Conservation (phyloP, 2,888 invertebrate species). For the Globia sparganii region DNA sequence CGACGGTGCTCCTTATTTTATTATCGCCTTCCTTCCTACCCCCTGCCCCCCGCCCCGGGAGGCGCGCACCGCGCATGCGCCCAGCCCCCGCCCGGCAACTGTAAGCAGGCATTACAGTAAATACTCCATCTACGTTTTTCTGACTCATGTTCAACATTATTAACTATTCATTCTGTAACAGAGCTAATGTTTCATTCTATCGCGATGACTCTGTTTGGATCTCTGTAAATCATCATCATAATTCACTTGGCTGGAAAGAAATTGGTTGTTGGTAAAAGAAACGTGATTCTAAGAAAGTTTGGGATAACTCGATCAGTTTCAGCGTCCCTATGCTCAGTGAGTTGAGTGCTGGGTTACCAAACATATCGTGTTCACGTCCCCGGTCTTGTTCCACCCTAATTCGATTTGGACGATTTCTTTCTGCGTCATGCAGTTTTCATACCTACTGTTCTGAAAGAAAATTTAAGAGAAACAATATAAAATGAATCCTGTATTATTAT, state of each 20-base stretch:
- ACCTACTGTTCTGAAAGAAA: background rate
- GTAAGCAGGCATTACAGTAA: constrained; percentile 59
- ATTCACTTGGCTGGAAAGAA: constrained; percentile 15
- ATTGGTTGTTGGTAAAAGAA: constrained; percentile 16
- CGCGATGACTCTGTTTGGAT: constrained; percentile 13
- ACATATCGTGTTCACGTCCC: constrained; percentile 53
- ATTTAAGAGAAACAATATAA: background rate
- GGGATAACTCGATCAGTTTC: constrained; percentile 57
- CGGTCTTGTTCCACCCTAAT: constrained; percentile 48
- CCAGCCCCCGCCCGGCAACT: constrained; percentile 45
- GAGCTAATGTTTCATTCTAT: constrained; percentile 37
- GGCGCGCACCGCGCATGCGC: constrained; percentile 61
- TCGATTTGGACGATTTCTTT: constrained; percentile 46
- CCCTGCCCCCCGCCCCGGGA: constrained; percentile 38
- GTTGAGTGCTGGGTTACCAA: constrained; percentile 45
- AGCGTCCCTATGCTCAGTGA: constrained; percentile 36
- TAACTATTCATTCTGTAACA: constrained; percentile 64
- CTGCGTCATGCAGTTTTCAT: constrained; percentile 1
- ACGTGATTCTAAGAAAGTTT: constrained; percentile 44
- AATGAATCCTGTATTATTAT: background rate
- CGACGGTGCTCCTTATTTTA: constrained; percentile 77
- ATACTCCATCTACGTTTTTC: constrained; percentile 63
- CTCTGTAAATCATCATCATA: constrained; percentile 1
- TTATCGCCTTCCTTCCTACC: constrained; percentile 76
- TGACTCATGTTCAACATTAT: constrained; percentile 65